phyloP scores from a whole-genome alignment of 2,113 vertebrate genomes.

The Anolis sagrei region DNA sequence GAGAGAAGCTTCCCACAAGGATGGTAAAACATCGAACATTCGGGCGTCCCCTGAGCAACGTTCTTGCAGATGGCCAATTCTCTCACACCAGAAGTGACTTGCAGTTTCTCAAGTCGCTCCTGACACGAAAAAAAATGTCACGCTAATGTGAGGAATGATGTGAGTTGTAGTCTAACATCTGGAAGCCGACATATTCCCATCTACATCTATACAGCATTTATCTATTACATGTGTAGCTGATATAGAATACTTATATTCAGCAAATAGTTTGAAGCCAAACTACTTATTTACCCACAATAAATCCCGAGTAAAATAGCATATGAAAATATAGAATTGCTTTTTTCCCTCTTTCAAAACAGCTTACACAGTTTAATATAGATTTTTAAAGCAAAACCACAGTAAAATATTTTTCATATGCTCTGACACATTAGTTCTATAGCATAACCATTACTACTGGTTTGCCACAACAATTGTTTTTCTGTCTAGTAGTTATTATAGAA shows the following conservation, averaged over 20 bases:
- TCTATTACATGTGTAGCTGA: constrained; percentile 21
- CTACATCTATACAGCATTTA: neutral
- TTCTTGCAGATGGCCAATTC: too few relatives aligned
- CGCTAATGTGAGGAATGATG: neutral
- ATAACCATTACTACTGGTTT: constrained; percentile 49
- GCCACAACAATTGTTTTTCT: constrained; percentile 59
- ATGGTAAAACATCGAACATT: too few relatives aligned
- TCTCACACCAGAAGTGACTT: too few relatives aligned
- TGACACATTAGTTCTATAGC: constrained; percentile 59
- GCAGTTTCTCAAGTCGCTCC: too few relatives aligned
- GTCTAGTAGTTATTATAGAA: constrained; percentile 58
- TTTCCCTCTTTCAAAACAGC: constrained; percentile 51
- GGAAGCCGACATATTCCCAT: neutral
- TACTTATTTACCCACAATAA: constrained; percentile 38
- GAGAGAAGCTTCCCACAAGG: too few relatives aligned
- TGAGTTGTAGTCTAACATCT: neutral
- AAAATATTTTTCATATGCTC: constrained; percentile 71
- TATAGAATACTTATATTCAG: constrained; percentile 24
- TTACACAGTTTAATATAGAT: constrained; percentile 39
- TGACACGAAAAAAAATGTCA: too few relatives aligned
- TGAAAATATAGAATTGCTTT: neutral
- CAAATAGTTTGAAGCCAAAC: constrained; percentile 4
- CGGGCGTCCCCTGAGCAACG: too few relatives aligned
- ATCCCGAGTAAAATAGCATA: constrained; percentile 25
- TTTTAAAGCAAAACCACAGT: constrained; percentile 60